Conservation (phyloP, 2,888 invertebrate species). For the Bhutanitis thaidina region DNA sequence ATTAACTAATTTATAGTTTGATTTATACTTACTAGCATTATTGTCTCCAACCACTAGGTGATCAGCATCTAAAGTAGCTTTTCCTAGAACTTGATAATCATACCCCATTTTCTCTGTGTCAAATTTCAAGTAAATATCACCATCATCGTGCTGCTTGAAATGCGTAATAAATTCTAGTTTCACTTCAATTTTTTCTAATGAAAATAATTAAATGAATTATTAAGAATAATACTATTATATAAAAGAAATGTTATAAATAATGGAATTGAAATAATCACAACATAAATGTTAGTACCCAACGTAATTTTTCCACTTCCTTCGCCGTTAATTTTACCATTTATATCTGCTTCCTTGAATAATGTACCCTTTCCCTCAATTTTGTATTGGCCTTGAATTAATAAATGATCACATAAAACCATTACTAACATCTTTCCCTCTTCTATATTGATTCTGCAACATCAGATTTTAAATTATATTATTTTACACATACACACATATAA, state of each 20-base stretch:
- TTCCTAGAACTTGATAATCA: conserved; percentile 24
- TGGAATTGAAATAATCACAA: no score
- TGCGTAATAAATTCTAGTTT: not conserved
- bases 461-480: no score
- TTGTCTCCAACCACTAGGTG: conserved; percentile 23
- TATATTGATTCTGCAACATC: no score
- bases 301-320: conserved; percentile 10
- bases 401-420: not conserved
- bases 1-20: not conserved
- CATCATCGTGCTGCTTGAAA: not conserved
- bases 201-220: not conserved
- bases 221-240: no score
- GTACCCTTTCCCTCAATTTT: not conserved
- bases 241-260: no score
- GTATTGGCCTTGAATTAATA: not conserved
- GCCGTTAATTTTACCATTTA: not conserved
- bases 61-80: conserved; percentile 24
- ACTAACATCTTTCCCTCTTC: not conserved
- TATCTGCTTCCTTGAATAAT: not conserved
- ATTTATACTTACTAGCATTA: conserved; percentile 24
- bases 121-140: conserved; percentile 1
- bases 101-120: not conserved
- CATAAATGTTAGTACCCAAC: not conserved
- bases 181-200: conserved; percentile 9
- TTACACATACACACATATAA: no score